phyloP scores from a whole-genome alignment of 1,140 invertebrate species.

The Sitodiplosis mosellana region DNA sequence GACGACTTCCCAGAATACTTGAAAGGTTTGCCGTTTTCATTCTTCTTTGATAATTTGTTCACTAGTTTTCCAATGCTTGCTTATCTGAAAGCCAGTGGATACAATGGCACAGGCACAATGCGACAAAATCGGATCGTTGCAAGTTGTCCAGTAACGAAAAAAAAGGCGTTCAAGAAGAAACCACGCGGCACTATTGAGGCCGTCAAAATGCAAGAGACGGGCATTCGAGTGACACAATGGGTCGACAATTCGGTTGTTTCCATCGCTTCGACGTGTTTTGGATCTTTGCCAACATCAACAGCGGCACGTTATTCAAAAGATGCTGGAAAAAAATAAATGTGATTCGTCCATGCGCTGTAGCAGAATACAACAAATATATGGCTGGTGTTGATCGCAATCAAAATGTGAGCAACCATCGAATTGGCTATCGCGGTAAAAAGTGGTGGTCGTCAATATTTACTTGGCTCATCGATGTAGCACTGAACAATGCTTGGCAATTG shows the following conservation, averaged over 20 bases:
- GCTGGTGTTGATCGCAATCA: slow-evolving; percentile 12
- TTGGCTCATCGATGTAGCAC: slow-evolving; percentile 13
- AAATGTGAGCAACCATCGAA: slow-evolving; percentile 11
- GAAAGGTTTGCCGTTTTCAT: slow-evolving; percentile 7
- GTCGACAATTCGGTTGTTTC: slow-evolving; percentile 8
- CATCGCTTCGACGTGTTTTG: slow-evolving; percentile 9
- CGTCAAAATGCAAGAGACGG: slow-evolving; percentile 1
- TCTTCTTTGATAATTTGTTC: slow-evolving; percentile 17
- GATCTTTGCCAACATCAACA: slow-evolving; percentile 3
- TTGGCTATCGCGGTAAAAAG: slow-evolving; percentile 13
- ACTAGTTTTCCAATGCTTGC: slow-evolving; percentile 10
- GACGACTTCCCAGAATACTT: slow-evolving; percentile 7
- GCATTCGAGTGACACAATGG: slow-evolving; percentile 3
- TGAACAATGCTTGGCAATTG: slow-evolving; percentile 11
- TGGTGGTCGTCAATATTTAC: slow-evolving; percentile 15
- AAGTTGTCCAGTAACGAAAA: slow-evolving; percentile 8
- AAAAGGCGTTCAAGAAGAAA: slow-evolving; percentile 5
- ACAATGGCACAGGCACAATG: slow-evolving; percentile 10
- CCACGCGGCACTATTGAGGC: slow-evolving; percentile 3
- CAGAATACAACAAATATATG: slow-evolving; percentile 14
- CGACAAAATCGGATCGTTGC: slow-evolving; percentile 9
- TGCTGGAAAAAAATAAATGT: slow-evolving; percentile 1
- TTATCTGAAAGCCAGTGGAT: slow-evolving; percentile 7
- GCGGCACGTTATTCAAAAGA: not conserved
- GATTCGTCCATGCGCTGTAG: slow-evolving; percentile 1